Base-by-base conservation (phyloP, 1,140 invertebrate species). In the Gyrodactylus bullatarudis region DNA sequence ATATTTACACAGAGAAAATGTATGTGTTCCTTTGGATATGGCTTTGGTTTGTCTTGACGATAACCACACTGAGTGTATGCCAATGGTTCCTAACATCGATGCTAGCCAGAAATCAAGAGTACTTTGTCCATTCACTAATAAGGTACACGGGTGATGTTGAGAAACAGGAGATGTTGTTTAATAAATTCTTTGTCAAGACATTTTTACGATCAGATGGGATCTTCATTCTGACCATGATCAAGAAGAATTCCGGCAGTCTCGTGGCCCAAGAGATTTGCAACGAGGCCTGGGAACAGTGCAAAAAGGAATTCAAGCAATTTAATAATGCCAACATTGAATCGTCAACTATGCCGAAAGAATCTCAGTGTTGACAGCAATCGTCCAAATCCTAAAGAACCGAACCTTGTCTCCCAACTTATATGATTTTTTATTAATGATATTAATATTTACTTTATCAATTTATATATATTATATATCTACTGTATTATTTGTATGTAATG, bases 11-110 rank as follows among this genome's bases (percentile, higher is more conserved):
- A 8, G 70, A 71, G 24, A 71, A 71, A 23, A 23, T 71, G 2
- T 71, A 71, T 23, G 24, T 71, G 23, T 71, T 71, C 23, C 70
- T 71, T 1, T 71, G 70, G 70, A 23, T 24, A 1, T 71, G 70
- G 70, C 24, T 71, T 19, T 24, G 24, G 22, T 25, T 71, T 26
- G 70, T 71, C 24, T 1, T 71, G 20, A 1, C 24, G 20, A 25
- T 71, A 1, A 71, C 70, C 2, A 1, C 24, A 1, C 20, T 71
- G 21, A 71, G 23, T 8, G 20, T 71, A 16, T 20, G 1, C 1
- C 8, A 20, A 1, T 71, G 70, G 70, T 1, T 21, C n/a, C 20
- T 23, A 16, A 26, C 21, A 26, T 23, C 20, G 1, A 25, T 71
- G 1, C 24, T 24, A 1, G 21, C 24, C 1, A 20, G 70, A 26